phyloP scores from a whole-genome alignment of 2,113 vertebrate species.

The Sminthopsis crassicaudata region DNA sequence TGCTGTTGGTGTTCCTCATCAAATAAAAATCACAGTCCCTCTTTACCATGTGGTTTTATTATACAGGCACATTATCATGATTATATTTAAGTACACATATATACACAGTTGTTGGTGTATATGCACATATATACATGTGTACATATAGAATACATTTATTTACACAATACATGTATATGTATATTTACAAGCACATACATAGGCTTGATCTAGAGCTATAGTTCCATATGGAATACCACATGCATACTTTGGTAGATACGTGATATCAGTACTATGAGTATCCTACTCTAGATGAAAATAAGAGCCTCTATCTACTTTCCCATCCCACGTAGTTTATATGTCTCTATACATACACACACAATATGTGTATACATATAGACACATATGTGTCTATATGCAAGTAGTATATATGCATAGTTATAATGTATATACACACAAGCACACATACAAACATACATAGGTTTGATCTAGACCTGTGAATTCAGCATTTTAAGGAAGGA shows the following conservation, averaged over 20 bases:
- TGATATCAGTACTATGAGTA: background rate
- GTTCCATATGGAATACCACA: background rate
- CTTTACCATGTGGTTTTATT: background rate
- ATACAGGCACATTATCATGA: background rate
- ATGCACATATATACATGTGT: background rate
- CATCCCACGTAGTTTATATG: background rate
- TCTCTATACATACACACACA: background rate
- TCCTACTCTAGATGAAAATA: background rate
- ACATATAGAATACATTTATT: too few relatives aligned
- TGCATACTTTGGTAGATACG: background rate
- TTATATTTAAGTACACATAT: background rate
- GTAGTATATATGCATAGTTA: too few relatives aligned
- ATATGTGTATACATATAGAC: too few relatives aligned
- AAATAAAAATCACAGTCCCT: background rate
- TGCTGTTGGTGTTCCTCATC: background rate
- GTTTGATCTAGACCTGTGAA: background rate
- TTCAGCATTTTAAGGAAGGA: background rate
- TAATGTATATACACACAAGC: background rate
- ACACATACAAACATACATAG: background rate
- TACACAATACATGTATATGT: too few relatives aligned
- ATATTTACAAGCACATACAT: too few relatives aligned
- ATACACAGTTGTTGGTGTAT: background rate
- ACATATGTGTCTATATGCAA: too few relatives aligned
- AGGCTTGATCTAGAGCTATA: too few relatives aligned
- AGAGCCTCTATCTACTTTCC: background rate